Base-by-base conservation (phyloP, 2,797 vertebrate genomes). In the Helicolenus hilgendorfi region DNA sequence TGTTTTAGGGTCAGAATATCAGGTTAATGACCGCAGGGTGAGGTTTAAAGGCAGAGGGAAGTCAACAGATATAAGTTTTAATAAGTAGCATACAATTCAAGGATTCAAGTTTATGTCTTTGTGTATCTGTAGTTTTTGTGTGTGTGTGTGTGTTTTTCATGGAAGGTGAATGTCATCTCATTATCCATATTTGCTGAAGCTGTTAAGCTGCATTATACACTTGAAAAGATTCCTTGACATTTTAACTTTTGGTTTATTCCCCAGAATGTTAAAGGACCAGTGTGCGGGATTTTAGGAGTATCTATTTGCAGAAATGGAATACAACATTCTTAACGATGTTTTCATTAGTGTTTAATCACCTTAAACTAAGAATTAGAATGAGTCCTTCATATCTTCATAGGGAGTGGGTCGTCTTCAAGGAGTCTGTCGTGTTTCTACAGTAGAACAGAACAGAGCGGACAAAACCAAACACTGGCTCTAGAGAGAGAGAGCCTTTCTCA, bases 121-220 rank as follows among this genome's bases (percentile, higher is more conserved):
- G 20, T 65, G 2, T 15, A 8, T 63, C 1, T n/a, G 18, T 63
- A 7, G 11, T 1, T n/a, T 33, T 6, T 31, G 15, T 11, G 59
- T 20, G 60, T 31, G 18, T 59, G 24, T 27, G 13, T 27, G 56
- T 27, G 24, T 67, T 0, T 67, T 24, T 24, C 64, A 65, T 35
- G 33, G 11, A 60, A 74, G 71, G 69, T 70, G 58, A 84, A 79
- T 77, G 81, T 60, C 81, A 81, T 67, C 70, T 86, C 71, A 83
- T 87, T 82, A 65, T 24, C 24, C 15, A 8, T 9, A 15, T 62
- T 49, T 74, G 26, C 20, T 60, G 7, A 15, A 68, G 45, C 1
- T 7, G 79, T 68, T 81, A 29, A 60, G 18, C 24, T 70, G 8
- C 22, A 72, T 78, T 41, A 72, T 38, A 67, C 31, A 60, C 70